These are phyloP conservation scores for Dermatemys mawii DNA, from an alignment of 2,113 vertebrate genomes.

Conservation along the genomic window DNA sequence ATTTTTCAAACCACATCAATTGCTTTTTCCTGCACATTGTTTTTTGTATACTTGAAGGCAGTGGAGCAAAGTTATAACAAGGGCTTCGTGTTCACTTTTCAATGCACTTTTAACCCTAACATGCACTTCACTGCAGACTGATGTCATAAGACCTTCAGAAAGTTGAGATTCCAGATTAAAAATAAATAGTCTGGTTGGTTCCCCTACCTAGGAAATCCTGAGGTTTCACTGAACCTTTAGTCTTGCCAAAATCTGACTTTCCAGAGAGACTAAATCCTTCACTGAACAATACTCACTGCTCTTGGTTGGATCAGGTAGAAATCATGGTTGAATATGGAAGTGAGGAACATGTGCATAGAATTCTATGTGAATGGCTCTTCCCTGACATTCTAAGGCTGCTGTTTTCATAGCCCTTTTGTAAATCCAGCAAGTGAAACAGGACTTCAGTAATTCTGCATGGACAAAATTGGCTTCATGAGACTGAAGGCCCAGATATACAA, in stretches of 20 bases:
- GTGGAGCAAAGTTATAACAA: not conserved
- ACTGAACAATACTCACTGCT: not conserved
- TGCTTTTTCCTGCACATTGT: not conserved
- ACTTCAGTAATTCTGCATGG: slow-evolving; percentile 61
- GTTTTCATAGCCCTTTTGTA: slow-evolving; percentile 49
- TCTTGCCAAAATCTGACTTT: not conserved
- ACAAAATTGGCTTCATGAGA: slow-evolving; percentile 29
- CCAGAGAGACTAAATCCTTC: not conserved
- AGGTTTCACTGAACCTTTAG: not conserved
- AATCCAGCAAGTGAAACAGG: slow-evolving; percentile 43
- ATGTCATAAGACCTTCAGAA: not conserved
- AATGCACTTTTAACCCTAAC: not conserved
- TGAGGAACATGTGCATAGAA: slow-evolving; percentile 51
- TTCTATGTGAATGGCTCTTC: slow-evolving; percentile 42
- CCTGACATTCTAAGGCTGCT: slow-evolving; percentile 52
- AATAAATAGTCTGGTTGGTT: not conserved
- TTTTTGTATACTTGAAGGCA: not conserved
- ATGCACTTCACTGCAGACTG: not conserved
- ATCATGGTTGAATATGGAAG: slow-evolving; percentile 47
- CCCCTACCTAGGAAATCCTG: not conserved
- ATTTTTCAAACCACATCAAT: not conserved
- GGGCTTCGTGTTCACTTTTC: not conserved
- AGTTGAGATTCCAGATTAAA: not conserved
- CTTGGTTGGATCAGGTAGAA: slow-evolving; percentile 1
- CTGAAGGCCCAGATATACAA: slow-evolving; percentile 28